Evolutionary conservation across 2,888 invertebrate genomes (phyloP).

Genomic region (Amphipoea oculea): DNA sequence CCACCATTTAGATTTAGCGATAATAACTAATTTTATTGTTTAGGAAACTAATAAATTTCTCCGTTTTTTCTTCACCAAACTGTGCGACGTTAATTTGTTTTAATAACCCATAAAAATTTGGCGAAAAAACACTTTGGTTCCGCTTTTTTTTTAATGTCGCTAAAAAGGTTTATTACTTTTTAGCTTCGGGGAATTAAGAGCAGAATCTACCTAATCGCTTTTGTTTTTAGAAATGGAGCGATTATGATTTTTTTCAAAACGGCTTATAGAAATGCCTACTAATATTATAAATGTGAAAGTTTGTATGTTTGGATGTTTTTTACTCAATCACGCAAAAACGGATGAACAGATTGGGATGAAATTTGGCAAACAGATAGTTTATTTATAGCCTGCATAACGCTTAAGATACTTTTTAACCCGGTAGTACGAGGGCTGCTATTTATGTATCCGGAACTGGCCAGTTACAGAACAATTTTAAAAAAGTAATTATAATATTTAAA

Average conservation of each 20-base stretch:
- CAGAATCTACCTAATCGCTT: conserved; percentile 37
- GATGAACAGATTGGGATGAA: background rate
- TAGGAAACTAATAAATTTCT: conserved; percentile 88
- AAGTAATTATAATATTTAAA: too few species aligned
- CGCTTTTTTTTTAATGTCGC: conserved; percentile 80
- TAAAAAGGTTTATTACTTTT: conserved; percentile 77
- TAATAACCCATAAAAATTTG: conserved; percentile 87
- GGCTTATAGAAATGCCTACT: background rate
- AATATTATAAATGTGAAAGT: background rate
- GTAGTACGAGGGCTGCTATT: too few species aligned
- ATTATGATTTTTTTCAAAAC: background rate
- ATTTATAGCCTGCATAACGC: background rate
- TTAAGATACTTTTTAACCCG: background rate
- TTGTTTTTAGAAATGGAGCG: conserved; percentile 24
- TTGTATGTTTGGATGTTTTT: background rate
- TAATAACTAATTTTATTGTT: conserved; percentile 85
- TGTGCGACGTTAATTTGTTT: conserved; percentile 84
- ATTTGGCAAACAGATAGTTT: background rate
- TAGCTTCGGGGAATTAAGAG: conserved; percentile 59
- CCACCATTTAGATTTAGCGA: conserved; percentile 83
- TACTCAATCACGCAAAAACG: background rate
- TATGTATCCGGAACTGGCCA: too few species aligned
- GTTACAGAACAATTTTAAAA: too few species aligned
- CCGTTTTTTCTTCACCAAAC: conserved; percentile 68
- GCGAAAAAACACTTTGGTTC: conserved; percentile 81